phyloP scores from a whole-genome alignment of 2,113 vertebrate species.

The Phalacrocorax carbo region DNA sequence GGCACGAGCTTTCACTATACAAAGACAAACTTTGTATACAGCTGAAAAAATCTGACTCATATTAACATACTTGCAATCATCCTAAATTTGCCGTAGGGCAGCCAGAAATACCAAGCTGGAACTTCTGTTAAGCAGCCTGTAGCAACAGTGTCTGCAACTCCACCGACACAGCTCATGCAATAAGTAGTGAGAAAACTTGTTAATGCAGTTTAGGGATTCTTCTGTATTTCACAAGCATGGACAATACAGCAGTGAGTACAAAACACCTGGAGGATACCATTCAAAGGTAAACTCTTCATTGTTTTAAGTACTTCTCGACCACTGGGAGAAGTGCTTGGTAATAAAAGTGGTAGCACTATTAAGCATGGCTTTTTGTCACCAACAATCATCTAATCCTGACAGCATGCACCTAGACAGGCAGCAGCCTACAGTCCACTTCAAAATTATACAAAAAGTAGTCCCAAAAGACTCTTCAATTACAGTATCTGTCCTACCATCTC shows the following conservation, averaged over 20 bases:
- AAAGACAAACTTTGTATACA: neutral
- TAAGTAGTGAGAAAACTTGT: neutral
- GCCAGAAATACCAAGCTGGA: neutral
- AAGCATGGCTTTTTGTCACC: neutral
- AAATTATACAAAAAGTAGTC: neutral
- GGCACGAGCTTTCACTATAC: neutral
- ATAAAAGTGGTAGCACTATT: neutral
- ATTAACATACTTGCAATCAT: neutral
- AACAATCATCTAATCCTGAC: neutral
- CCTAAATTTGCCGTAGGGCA: neutral
- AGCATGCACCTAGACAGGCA: neutral
- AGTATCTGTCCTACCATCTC: neutral
- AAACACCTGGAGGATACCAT: neutral
- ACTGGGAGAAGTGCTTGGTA: neutral
- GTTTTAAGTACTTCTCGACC: neutral
- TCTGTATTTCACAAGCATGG: fast-evolving
- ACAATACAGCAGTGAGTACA: neutral
- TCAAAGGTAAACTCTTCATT: neutral
- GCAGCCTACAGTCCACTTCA: neutral
- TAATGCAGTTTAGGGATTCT: neutral
- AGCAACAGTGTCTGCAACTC: neutral
- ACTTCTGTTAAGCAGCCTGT: neutral
- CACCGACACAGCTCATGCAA: fast-evolving
- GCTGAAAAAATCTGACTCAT: neutral
- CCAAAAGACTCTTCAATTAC: neutral